These are phyloP conservation scores for Deroptyus accipitrinus DNA, from an alignment of 2,113 vertebrate species.

Conservation along the genomic window DNA sequence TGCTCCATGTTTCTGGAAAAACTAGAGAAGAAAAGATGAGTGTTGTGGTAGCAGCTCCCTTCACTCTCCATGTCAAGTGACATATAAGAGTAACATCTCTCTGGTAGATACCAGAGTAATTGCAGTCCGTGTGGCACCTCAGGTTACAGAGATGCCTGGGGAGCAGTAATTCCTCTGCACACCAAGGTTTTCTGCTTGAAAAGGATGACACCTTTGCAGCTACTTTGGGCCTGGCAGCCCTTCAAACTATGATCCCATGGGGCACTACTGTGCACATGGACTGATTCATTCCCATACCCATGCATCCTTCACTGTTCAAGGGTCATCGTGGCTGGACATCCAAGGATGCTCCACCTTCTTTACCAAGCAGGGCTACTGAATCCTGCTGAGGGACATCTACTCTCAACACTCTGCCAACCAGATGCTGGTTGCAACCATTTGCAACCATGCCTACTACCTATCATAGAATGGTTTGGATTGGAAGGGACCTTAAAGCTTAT, in stretches of 20 bases:
- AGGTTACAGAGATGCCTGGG: not conserved
- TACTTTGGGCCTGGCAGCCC: not conserved
- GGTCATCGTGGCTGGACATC: rapidly evolving
- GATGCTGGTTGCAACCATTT: not conserved
- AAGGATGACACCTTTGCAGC: not conserved
- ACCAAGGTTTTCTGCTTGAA: not conserved
- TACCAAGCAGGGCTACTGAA: not conserved
- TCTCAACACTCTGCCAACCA: not conserved
- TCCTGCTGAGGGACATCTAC: not conserved
- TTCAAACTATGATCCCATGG: not conserved
- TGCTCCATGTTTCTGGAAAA: not conserved
- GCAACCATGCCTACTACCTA: not conserved
- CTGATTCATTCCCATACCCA: not conserved
- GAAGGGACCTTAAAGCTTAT: not conserved
- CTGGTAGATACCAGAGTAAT: not conserved
- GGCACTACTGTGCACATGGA: not conserved
- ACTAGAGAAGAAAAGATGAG: not conserved
- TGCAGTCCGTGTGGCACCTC: not conserved
- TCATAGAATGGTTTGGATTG: not conserved
- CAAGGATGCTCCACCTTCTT: not conserved
- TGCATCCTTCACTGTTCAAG: not conserved
- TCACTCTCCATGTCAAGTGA: not conserved
- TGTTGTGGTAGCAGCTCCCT: not conserved
- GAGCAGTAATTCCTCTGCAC: not conserved
- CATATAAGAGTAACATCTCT: not conserved